These are phyloP conservation scores for Strix uralensis DNA, from an alignment of 2,113 vertebrate genomes.

Conservation along the genomic window DNA sequence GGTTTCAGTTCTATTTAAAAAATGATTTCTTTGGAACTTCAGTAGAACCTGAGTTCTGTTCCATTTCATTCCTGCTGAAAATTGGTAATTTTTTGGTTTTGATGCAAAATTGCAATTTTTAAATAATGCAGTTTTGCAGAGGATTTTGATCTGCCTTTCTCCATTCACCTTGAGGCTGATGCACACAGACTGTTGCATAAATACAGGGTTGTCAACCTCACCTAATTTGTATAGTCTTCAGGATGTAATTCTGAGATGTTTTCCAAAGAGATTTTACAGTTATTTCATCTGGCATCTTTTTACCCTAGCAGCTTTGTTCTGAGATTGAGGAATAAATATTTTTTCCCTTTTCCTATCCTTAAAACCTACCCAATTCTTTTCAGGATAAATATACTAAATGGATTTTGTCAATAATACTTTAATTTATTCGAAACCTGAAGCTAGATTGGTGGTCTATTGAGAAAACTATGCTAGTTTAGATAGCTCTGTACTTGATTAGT, in stretches of 20 bases:
- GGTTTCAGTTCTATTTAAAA: background rate
- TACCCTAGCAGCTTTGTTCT: background rate
- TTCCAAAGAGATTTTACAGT: background rate
- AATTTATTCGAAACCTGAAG: constrained; percentile 53
- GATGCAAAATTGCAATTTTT: background rate
- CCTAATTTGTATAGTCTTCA: background rate
- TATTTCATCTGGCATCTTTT: background rate
- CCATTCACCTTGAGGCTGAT: background rate
- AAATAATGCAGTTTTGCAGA: background rate
- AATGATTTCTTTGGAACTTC: background rate
- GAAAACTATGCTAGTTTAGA: constrained; percentile 22
- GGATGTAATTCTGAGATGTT: background rate
- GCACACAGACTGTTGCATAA: background rate
- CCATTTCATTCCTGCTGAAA: background rate
- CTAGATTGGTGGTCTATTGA: constrained; percentile 63
- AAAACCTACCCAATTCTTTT: background rate
- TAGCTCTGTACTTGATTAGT: constrained; percentile 62
- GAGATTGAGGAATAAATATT: background rate
- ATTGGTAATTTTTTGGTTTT: background rate
- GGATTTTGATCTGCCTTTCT: background rate
- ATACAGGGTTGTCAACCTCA: background rate
- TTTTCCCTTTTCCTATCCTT: background rate
- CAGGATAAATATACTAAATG: background rate
- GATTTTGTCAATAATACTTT: constrained; percentile 21
- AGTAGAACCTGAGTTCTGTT: background rate